Percentiles rank a stretch among this genome's conserved stretches.
Conservation (phyloP, 2,113 vertebrate genomes). For the Muntiacus muntjak region DNA sequence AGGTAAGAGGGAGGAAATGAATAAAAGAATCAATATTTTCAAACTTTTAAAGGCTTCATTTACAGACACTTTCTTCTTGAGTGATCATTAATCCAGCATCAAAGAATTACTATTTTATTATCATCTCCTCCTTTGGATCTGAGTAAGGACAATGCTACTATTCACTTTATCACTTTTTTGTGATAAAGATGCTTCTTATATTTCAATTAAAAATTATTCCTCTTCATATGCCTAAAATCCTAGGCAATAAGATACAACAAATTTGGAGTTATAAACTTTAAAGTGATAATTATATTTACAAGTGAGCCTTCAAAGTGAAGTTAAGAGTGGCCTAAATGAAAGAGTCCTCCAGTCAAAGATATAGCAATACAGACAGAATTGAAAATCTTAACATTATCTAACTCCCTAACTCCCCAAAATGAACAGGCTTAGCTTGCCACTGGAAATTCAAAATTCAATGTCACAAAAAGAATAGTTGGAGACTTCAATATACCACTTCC, state of each 20-base stretch:
- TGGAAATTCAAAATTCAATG: neutral
- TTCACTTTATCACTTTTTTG: constrained; percentile 54
- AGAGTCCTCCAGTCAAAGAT: constrained; percentile 5
- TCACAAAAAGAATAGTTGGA: neutral
- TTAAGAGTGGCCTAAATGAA: neutral
- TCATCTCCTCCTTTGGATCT: neutral
- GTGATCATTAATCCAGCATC: neutral
- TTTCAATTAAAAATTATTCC: constrained; percentile 65
- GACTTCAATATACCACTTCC: neutral
- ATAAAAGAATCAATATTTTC: neutral
- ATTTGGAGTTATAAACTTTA: neutral
- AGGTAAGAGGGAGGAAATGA: neutral
- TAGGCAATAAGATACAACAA: constrained; percentile 42
- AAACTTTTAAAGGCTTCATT: neutral
- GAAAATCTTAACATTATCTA: neutral
- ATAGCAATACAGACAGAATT: neutral
- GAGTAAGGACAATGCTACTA: neutral
- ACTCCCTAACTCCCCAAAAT: neutral
- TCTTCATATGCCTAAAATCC: constrained; percentile 42
- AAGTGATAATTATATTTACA: neutral
- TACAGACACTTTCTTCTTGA: neutral
- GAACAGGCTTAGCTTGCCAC: neutral
- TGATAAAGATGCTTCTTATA: constrained; percentile 63
- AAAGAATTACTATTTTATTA: neutral
- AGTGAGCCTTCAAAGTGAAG: neutral